Evolutionary conservation across 2,797 vertebrate species (phyloP).

Genomic region (Gymnocypris eckloni): DNA sequence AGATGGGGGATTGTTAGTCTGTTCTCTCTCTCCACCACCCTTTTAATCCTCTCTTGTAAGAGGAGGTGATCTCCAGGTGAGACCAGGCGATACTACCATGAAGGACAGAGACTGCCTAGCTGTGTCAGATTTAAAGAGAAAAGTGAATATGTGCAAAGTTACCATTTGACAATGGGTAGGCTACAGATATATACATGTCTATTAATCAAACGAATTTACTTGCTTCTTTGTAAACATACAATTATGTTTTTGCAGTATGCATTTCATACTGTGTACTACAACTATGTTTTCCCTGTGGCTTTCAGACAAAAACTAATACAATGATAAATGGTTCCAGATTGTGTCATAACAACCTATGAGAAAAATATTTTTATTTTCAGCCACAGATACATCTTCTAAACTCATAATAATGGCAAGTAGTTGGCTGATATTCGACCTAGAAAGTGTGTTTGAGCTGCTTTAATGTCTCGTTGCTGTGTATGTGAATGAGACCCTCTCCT

Average conservation of each 20-base stretch:
- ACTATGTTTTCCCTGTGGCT: background rate
- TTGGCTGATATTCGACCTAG: slow-evolving; percentile 21
- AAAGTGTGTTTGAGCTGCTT: slow-evolving; percentile 34
- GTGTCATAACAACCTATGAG: background rate
- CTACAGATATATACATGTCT: background rate
- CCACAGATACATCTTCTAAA: background rate
- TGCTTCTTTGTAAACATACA: background rate
- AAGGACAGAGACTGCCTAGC: slow-evolving; percentile 23
- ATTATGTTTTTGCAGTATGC: background rate
- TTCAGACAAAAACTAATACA: background rate
- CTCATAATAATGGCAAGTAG: background rate
- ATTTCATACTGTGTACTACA: background rate
- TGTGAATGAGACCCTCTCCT: slow-evolving; percentile 53
- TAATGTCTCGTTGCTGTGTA: background rate
- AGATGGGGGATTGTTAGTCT: slow-evolving; percentile 40
- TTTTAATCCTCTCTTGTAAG: slow-evolving; percentile 30
- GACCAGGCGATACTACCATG: slow-evolving; percentile 28
- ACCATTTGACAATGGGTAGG: background rate
- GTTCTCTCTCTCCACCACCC: slow-evolving; percentile 31
- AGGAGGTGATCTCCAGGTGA: slow-evolving; percentile 38
- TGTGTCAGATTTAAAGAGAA: background rate
- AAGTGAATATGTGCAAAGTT: background rate
- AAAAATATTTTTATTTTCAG: background rate
- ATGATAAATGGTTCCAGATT: background rate
- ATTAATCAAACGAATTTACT: background rate